Percentiles rank a stretch among this genome's conserved stretches.
These are phyloP conservation scores for Urocyon cinereoargenteus DNA, from an alignment of 2,797 vertebrate species.

Conservation along the genomic window DNA sequence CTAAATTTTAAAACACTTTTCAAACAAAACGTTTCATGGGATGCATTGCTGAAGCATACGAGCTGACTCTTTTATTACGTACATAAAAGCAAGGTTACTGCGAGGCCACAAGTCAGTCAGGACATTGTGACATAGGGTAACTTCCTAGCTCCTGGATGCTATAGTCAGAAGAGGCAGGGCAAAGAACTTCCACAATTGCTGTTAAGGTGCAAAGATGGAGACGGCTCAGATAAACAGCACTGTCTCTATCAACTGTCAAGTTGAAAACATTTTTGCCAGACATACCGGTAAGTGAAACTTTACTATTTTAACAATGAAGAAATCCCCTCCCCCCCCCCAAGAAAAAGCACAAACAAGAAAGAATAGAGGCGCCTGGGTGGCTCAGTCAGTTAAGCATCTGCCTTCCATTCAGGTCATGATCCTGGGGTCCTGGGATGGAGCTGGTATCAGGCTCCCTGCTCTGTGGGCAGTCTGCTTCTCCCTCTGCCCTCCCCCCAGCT, in stretches of 20 bases:
- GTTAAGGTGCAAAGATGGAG: constrained; percentile 44
- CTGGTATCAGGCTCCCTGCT: not conserved
- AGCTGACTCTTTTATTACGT: not conserved
- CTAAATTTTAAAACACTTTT: constrained; percentile 18
- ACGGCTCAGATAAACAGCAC: not conserved
- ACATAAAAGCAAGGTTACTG: constrained; percentile 36
- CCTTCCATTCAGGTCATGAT: not conserved
- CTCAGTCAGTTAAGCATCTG: not conserved
- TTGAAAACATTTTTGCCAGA: not conserved
- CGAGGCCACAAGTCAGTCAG: constrained; percentile 45
- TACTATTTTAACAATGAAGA: not conserved
- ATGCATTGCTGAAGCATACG: not conserved
- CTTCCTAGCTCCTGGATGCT: not conserved
- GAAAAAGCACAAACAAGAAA: not conserved
- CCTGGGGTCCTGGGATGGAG: not conserved
- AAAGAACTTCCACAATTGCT: not conserved
- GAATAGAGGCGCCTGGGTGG: not conserved
- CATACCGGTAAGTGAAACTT: not conserved
- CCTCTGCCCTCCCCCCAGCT: not conserved
- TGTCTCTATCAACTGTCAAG: not conserved
- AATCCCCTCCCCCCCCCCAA: not conserved
- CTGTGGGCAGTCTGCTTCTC: not conserved
- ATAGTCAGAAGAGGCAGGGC: not conserved
- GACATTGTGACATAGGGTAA: constrained; percentile 27
- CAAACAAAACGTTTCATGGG: not conserved